phyloP scores from a whole-genome alignment of 2,888 invertebrate genomes.

The Cryptus viduatorius region DNA sequence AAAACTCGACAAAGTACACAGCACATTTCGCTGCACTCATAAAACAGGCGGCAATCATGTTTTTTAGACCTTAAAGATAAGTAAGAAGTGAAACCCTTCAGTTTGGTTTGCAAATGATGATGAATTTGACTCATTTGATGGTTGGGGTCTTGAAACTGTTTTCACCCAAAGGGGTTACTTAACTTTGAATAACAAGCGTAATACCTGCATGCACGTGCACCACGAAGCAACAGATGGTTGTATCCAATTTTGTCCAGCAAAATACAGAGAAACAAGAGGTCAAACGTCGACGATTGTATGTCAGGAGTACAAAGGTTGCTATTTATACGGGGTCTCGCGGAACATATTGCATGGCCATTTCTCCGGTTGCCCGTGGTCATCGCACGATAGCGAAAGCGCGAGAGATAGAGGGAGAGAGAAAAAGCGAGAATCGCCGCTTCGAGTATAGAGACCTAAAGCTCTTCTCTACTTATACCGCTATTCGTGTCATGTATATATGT shows the following conservation, averaged over 20 bases:
- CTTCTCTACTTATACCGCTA: slow-evolving; percentile 12
- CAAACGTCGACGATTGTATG: slow-evolving; percentile 52
- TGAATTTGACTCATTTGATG: too few species aligned
- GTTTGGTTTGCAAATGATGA: too few species aligned
- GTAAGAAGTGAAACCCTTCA: too few species aligned
- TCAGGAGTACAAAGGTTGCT: slow-evolving; percentile 62
- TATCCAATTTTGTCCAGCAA: slow-evolving; percentile 46
- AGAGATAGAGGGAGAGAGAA: slow-evolving; percentile 26
- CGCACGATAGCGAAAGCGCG: slow-evolving; percentile 50
- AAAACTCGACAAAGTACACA: not conserved
- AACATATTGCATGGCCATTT: slow-evolving; percentile 53
- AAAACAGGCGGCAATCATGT: too few species aligned
- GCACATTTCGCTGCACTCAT: too few species aligned
- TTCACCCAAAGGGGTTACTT: not conserved
- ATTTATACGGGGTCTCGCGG: slow-evolving; percentile 49
- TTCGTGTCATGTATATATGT: slow-evolving; percentile 41
- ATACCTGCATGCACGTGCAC: not conserved
- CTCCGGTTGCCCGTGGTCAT: slow-evolving; percentile 71
- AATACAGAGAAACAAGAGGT: slow-evolving; percentile 36
- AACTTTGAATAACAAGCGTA: not conserved
- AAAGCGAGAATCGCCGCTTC: slow-evolving; percentile 42
- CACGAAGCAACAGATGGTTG: slow-evolving; percentile 61
- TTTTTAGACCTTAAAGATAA: too few species aligned
- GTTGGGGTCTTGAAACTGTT: too few species aligned
- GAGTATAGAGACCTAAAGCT: slow-evolving; percentile 24